Percentiles rank a stretch among this genome's conserved stretches.
Evolutionary conservation across 2,797 vertebrate species (phyloP).

Genomic region (Xyrichtys novacula): DNA sequence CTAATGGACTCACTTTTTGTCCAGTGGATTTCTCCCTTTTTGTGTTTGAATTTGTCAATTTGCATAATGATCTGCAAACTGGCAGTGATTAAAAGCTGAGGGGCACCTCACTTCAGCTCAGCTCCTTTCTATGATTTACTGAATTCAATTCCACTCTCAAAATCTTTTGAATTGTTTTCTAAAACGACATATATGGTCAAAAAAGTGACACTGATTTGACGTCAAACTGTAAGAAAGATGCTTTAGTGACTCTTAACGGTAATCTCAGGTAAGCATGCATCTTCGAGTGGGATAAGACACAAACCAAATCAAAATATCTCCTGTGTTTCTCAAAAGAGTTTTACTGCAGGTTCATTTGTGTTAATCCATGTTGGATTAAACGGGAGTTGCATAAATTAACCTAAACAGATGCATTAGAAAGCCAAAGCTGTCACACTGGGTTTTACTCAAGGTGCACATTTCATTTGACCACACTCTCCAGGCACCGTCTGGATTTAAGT

Average conservation of each 20-base stretch:
- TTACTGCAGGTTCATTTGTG: background rate
- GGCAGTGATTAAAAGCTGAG: no score
- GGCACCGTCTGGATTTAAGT: background rate
- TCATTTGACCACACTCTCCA: background rate
- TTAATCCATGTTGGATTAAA: background rate
- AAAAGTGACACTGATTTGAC: background rate
- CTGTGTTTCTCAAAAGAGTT: background rate
- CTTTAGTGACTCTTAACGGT: background rate
- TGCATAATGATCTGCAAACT: no score
- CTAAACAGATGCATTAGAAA: background rate
- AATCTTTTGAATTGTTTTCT: background rate
- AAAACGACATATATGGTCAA: background rate
- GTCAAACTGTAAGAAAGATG: background rate
- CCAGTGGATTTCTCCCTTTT: no score
- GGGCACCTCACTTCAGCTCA: no score
- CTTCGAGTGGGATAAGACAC: background rate
- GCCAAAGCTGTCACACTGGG: background rate
- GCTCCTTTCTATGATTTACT: no score
- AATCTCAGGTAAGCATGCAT: background rate
- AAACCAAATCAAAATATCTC: background rate
- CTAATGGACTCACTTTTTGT: no score
- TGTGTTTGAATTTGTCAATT: no score
- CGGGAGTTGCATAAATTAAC: background rate
- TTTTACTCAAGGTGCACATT: background rate
- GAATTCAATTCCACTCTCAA: no score